These are phyloP conservation scores for Adineta ricciae DNA, from an alignment of 2,888 invertebrate species.

Conservation along the genomic window DNA sequence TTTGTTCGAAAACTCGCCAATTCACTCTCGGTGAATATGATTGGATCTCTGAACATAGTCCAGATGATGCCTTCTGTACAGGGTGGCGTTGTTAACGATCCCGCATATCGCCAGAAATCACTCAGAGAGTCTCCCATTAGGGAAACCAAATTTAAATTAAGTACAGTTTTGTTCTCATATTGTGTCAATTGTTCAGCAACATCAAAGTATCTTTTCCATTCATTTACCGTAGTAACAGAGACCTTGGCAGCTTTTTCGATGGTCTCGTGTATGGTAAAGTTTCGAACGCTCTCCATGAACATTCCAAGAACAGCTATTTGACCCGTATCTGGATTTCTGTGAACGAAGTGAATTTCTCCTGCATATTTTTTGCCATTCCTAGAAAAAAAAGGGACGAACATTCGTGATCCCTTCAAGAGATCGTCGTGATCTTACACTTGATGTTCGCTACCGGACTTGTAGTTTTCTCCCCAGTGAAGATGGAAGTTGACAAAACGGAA, in stretches of 20 bases:
- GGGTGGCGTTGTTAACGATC: background rate
- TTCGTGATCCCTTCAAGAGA: background rate
- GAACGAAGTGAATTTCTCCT: background rate
- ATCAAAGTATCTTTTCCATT: background rate
- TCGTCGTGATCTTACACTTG: background rate
- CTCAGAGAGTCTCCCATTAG: background rate
- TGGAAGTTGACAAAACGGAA: background rate
- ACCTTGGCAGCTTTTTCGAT: background rate
- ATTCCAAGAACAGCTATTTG: background rate
- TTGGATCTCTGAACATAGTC: background rate
- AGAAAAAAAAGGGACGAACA: background rate
- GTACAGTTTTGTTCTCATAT: background rate
- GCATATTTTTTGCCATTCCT: background rate
- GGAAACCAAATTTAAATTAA: background rate
- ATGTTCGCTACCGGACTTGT: background rate
- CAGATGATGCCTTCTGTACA: background rate
- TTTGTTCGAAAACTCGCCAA: background rate
- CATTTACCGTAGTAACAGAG: background rate
- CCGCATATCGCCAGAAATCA: background rate
- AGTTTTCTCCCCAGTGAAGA: background rate
- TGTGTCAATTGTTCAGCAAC: background rate
- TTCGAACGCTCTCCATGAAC: background rate
- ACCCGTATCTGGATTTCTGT: background rate
- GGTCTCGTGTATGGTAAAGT: background rate
- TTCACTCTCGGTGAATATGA: background rate